Evolutionary conservation across 2,888 invertebrate genomes (phyloP), one percentile per base, ranked within the genome.

Genomic region (Hyposoter didymator): DNA sequence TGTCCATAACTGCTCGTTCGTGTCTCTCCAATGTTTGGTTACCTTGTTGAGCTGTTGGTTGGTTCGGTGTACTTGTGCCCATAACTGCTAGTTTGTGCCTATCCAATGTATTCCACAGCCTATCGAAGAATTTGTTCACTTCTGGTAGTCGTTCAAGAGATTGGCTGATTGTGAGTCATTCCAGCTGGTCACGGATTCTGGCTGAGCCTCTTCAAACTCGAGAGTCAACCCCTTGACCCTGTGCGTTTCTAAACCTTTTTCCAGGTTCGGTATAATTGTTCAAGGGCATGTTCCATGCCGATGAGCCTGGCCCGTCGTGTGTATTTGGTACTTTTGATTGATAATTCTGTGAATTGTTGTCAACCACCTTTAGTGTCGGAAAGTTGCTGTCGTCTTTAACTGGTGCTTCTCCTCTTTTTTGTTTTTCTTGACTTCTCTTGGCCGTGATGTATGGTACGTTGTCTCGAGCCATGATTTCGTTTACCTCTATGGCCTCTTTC

Each of bases 341-440:
- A 32, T 32, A 4, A 4, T 32, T 2, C 32, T 32, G 7, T 22
- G 19, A 2, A 2, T 43, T 22, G 67, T 19, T 43, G 12, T 19
- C 32, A 3, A 4, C 2, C 4, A 2, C 32, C 43, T 45, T 43
- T 12, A 45, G 43, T 43, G n/a, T 12, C 12, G 67, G 39, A 22
- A 67, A 67, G 43, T 67, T 67, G 12, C 67, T 43, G 19, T 43
- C 22, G n/a, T 67, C 67, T 39, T 67, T 67, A 5, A 45, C 14
- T 12, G 43, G 67, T 67, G 22, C 45, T 67, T 67, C 67, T 6
- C 39, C 67, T 45, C 22, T 67, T 1, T 43, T 39, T 2, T 22
- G 67, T 45, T 67, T 67, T 14, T 67, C 45, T 43, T 67, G 67
- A 10, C 12, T 45, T 1, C 43, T 67, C 43, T 59, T 73, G 7